Conservation (phyloP, 2,888 invertebrate species). For the Aleiodes testaceus region DNA sequence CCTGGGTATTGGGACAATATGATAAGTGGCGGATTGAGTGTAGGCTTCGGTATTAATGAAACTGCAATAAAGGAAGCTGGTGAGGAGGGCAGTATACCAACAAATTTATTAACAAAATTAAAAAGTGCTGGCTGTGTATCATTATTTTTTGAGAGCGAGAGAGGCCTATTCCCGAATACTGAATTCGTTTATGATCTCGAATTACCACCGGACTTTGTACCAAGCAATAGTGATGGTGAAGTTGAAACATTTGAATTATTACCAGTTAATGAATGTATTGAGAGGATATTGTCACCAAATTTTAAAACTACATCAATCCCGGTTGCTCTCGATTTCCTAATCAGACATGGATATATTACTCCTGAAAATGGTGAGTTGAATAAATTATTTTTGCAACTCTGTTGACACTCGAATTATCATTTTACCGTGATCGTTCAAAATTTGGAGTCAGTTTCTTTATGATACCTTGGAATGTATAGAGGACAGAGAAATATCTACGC, state of each 20-base stretch:
- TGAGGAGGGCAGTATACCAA: slow-evolving; percentile 94
- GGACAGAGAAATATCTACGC: no score
- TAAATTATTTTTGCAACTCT: slow-evolving; percentile 45
- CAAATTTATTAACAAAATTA: slow-evolving; percentile 83
- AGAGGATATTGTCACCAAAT: slow-evolving; percentile 85
- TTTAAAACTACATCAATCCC: slow-evolving; percentile 97
- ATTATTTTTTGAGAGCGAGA: slow-evolving; percentile 94
- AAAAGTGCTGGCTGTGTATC: slow-evolving; percentile 88
- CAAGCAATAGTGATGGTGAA: slow-evolving; percentile 95
- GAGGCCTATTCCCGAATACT: slow-evolving; percentile 94
- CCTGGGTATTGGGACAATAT: slow-evolving; percentile 97
- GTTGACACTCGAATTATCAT: slow-evolving; percentile 82
- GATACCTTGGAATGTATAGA: background rate
- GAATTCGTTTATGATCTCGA: slow-evolving; percentile 96
- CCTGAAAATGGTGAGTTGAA: slow-evolving; percentile 86
- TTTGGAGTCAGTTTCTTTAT: no score
- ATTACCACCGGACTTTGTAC: slow-evolving; percentile 90
- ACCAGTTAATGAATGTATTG: slow-evolving; percentile 87
- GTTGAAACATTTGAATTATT: slow-evolving; percentile 92
- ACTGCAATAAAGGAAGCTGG: slow-evolving; percentile 95
- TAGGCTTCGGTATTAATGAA: slow-evolving; percentile 90
- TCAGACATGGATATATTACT: slow-evolving; percentile 91
- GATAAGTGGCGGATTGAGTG: slow-evolving; percentile 94
- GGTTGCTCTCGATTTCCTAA: slow-evolving; percentile 92
- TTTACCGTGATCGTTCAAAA: no score